Percentiles rank a stretch among this genome's conserved stretches.
phyloP scores from a whole-genome alignment of 2,797 vertebrate genomes.

The Xenopus petersii region DNA sequence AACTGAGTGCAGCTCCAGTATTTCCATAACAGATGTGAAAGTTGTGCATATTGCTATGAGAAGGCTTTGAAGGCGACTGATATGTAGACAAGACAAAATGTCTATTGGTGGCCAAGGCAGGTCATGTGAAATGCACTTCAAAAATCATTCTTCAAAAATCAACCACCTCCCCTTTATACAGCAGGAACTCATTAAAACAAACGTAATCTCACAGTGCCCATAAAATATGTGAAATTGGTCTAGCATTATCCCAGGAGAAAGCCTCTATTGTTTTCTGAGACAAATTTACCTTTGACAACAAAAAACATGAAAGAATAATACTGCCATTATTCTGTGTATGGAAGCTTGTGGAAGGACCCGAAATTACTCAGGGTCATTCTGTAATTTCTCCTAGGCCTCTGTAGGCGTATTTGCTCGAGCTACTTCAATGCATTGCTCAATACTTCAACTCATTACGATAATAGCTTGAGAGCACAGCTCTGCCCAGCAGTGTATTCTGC shows the following conservation, averaged over 20 bases:
- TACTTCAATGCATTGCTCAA: too few relatives aligned
- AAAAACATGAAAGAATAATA: not conserved
- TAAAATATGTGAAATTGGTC: conserved; percentile 22
- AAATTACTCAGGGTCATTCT: not conserved
- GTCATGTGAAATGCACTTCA: not conserved
- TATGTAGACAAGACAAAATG: not conserved
- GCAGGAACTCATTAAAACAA: conserved; percentile 17
- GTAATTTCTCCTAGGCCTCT: too few relatives aligned
- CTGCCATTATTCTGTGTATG: not conserved
- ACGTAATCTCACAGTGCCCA: conserved; percentile 12
- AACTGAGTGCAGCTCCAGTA: not conserved
- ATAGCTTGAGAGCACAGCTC: too few relatives aligned
- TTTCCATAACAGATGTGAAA: conserved; percentile 11
- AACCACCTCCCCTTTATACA: too few relatives aligned
- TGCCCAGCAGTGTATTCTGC: too few relatives aligned
- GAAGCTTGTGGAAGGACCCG: not conserved
- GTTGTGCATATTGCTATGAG: not conserved
- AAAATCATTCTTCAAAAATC: not conserved
- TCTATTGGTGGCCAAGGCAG: conserved; percentile 2
- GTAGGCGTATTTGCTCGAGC: too few relatives aligned
- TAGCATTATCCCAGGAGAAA: conserved; percentile 1
- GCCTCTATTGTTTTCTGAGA: conserved; percentile 5
- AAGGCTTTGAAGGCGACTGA: not conserved
- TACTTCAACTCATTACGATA: too few relatives aligned
- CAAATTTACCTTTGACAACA: not conserved